Evolutionary conservation across 2,888 invertebrate species (phyloP).

Genomic region (Hermaeophaga mercurialis): DNA sequence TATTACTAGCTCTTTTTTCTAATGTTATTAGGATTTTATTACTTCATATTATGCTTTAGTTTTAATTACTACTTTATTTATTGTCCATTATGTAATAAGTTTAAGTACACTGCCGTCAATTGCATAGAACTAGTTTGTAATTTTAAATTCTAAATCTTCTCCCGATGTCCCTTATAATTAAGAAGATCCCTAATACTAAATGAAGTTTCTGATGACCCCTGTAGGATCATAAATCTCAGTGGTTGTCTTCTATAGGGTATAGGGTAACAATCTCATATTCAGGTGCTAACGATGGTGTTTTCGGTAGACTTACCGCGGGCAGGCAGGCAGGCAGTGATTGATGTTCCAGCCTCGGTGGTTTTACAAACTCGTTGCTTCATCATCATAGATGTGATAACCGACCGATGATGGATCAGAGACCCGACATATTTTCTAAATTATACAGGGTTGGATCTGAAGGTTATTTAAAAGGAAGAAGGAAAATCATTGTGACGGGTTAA

Average conservation of each 20-base stretch:
- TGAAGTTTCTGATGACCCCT: neutral
- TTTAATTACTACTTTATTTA: too few species aligned
- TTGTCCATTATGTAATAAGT: too few species aligned
- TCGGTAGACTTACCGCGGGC: conserved; percentile 35
- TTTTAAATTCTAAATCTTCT: too few species aligned
- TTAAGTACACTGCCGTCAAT: too few species aligned
- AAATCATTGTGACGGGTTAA: too few species aligned
- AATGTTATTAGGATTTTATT: too few species aligned
- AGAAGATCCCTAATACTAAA: too few species aligned
- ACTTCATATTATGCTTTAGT: too few species aligned
- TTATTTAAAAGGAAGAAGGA: too few species aligned
- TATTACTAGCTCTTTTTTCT: too few species aligned
- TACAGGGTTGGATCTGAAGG: neutral
- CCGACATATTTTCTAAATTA: neutral
- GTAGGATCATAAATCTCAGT: conserved; percentile 2
- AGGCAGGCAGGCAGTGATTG: conserved; percentile 43
- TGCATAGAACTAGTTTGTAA: too few species aligned
- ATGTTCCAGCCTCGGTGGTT: conserved; percentile 43
- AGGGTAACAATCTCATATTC: conserved; percentile 15
- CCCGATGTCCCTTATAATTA: too few species aligned
- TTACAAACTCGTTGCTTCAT: conserved; percentile 42
- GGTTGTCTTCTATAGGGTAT: conserved; percentile 5
- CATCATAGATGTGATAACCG: conserved; percentile 33
- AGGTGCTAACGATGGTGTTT: conserved; percentile 23
- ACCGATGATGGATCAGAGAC: conserved; percentile 15